A percentile compares a stretch with the other conserved stretches of the same genome.
Evolutionary conservation across 2,113 vertebrate genomes (phyloP).

Genomic region (Helogale parvula): DNA sequence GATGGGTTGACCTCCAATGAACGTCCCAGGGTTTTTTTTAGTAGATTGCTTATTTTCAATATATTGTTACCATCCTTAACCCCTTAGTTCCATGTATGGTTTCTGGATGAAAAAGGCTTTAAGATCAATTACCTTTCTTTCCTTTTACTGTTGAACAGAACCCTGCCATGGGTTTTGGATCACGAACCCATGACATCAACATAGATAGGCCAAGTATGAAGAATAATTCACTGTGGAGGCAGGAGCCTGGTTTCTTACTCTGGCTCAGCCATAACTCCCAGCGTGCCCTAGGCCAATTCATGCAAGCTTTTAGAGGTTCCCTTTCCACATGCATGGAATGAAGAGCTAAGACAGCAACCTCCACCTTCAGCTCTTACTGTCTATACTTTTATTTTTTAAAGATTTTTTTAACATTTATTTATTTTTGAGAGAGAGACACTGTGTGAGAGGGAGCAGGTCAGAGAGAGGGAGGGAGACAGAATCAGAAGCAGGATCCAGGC

Average conservation of each 20-base stretch:
- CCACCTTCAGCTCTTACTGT: not conserved
- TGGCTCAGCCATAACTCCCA: not conserved
- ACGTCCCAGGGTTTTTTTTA: not conserved
- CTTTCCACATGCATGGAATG: not conserved
- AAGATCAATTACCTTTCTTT: not conserved
- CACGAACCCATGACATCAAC: not conserved
- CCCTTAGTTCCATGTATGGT: not conserved
- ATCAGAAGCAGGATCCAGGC: no score
- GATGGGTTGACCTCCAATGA: not conserved
- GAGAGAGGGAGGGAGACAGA: no score
- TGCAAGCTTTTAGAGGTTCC: not conserved
- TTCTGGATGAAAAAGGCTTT: not conserved
- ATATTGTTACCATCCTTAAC: no score
- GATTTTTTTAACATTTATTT: no score
- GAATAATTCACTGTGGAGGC: not conserved
- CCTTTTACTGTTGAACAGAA: not conserved
- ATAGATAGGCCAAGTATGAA: not conserved
- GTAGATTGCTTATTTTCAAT: not conserved
- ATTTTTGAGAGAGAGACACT: no score
- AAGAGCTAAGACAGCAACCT: not conserved
- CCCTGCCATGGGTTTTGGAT: not conserved
- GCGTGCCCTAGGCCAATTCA: not conserved
- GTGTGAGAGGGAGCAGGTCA: no score
- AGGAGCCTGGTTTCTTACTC: not conserved
- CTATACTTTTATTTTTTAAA: no score